Evolutionary conservation across 1,140 invertebrate species (phyloP), one percentile per base, ranked within the genome.

Genomic region (Psilanteris sp.): DNA sequence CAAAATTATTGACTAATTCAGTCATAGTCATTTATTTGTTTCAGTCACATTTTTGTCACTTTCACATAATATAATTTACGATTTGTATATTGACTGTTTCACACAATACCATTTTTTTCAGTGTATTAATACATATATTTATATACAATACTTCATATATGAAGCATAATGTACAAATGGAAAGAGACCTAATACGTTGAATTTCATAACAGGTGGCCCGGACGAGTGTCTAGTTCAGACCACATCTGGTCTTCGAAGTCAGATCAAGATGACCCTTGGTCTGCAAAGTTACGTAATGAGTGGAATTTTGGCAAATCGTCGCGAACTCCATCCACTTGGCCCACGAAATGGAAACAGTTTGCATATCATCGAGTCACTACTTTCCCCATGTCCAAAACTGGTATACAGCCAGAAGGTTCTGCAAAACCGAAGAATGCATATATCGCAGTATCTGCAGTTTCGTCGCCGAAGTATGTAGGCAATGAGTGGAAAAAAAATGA

Each of bases 401-500:
- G 83, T 0, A 61, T 77, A 8, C 68, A 62, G 0, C 16, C 79
- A 0, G 83, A 85, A 8, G 80, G 75, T 0, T 55, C 66, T 0
- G 55, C 57, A 1, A 80, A 79, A 37, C 48, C 81, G 1, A 83
- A 79, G 43, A 87, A 87, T 54, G 80, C 86, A 3, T 84, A 83
- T 37, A 85, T 87, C 11, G 86, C 86, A 0, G 81, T 87, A 4
- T 86, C 86, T 0, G 85, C 84, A 0, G 80, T 85, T 2, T 81
- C 84, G 2, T 72, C 80, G n/a, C 66, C 79, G 0, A 82, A 80
- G 20, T 84, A 83, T 50, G 36, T 36, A 10, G 78, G 72, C 4
- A 83, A 80, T 52, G 80, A 85, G 0, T 86, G 85, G 86, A 77
- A 80, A 14, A 87, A 86, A 22, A 84, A 84, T 50, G 85, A 85